Conservation (phyloP, 2,797 vertebrate species). For the Chanos chanos region DNA sequence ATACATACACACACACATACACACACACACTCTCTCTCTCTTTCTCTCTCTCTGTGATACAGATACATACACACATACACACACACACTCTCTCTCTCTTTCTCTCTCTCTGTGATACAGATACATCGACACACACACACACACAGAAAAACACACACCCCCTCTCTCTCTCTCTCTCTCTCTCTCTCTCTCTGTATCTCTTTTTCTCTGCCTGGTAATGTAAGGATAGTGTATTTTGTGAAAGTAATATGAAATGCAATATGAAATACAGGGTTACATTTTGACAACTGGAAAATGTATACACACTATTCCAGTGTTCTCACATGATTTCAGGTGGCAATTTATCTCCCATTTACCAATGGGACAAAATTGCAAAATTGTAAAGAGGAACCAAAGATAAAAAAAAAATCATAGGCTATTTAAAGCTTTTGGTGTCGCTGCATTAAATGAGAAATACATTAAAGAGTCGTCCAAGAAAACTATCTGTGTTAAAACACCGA, state of each 20-base stretch:
- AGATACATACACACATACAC: constrained; percentile 2
- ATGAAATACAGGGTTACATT: background rate
- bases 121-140: background rate
- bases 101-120: background rate
- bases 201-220: background rate
- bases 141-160: background rate
- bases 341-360: no score
- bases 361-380: no score
- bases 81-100: background rate
- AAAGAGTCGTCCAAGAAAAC: background rate
- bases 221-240: background rate
- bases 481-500: constrained; percentile 19
- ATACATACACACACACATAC: background rate
- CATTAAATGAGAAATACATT: background rate
- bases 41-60: background rate
- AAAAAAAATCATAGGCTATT: no score
- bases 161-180: background rate
- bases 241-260: background rate
- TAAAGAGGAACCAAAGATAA: no score
- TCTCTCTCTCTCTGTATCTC: background rate
- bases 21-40: background rate
- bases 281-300: no score
- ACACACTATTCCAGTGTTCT: no score
- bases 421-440: no score
- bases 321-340: no score